A percentile compares a stretch with the other conserved stretches of the same genome.
Evolutionary conservation across 2,888 invertebrate genomes (phyloP).

Genomic region (Homarus gammarus): DNA sequence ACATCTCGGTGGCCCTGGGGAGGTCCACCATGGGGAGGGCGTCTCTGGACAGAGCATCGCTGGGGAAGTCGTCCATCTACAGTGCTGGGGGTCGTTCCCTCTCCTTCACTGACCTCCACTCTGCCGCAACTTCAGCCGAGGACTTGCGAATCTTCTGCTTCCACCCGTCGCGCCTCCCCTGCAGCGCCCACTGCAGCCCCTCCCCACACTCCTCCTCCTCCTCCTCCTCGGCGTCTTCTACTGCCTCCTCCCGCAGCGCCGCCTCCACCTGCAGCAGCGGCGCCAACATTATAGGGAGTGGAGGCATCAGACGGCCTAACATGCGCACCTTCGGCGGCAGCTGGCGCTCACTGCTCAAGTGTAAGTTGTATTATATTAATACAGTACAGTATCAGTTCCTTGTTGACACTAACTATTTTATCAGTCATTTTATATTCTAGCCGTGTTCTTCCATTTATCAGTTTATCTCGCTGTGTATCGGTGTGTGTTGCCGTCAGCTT

Average conservation of each 20-base stretch:
- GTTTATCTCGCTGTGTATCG: no score
- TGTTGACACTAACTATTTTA: no score
- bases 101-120: slow-evolving; percentile 73
- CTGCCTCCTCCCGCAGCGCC: slow-evolving; percentile 53
- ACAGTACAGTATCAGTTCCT: no score
- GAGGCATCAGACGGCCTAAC: slow-evolving; percentile 27
- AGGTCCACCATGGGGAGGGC: slow-evolving; percentile 17
- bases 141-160: slow-evolving; percentile 55
- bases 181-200: slow-evolving; percentile 39
- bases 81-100: slow-evolving; percentile 33
- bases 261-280: slow-evolving; percentile 43
- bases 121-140: slow-evolving; percentile 65
- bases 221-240: slow-evolving; percentile 51
- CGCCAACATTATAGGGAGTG: slow-evolving; percentile 16
- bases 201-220: slow-evolving; percentile 18
- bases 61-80: slow-evolving; percentile 51
- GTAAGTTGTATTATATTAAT: no score
- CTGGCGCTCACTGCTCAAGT: slow-evolving; percentile 65
- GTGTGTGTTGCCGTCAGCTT: no score
- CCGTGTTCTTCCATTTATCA: no score
- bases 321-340: slow-evolving; percentile 68
- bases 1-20: slow-evolving; percentile 18
- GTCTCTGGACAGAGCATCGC: slow-evolving; percentile 51
- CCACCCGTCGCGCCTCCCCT: slow-evolving; percentile 60
- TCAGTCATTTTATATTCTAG: no score